Evolutionary conservation across 2,113 vertebrate species (phyloP).

Genomic region (Saimiri boliviensis): DNA sequence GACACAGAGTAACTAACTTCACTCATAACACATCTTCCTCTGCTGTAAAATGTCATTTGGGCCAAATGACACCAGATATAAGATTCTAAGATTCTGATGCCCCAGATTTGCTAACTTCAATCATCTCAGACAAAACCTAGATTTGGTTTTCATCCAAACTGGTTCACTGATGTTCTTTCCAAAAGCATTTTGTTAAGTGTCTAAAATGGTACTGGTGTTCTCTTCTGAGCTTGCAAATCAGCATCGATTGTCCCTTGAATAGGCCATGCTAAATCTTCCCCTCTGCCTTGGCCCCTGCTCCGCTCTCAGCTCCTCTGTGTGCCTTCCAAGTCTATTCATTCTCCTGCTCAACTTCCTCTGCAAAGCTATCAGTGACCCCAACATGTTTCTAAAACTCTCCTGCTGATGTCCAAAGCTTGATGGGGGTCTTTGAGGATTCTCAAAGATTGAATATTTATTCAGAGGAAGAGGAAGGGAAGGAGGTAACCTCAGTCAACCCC

Average conservation of each 20-base stretch:
- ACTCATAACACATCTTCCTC: neutral
- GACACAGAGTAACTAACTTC: neutral
- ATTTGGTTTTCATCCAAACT: constrained; percentile 56
- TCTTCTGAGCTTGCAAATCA: constrained; percentile 55
- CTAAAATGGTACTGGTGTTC: constrained; percentile 17
- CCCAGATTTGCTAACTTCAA: constrained; percentile 57
- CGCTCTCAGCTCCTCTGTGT: neutral
- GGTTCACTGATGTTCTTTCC: constrained; percentile 51
- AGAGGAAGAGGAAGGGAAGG: neutral
- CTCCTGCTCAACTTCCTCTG: neutral
- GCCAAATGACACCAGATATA: constrained; percentile 47
- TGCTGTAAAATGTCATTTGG: constrained; percentile 19
- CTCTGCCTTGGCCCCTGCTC: neutral
- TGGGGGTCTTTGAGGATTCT: neutral
- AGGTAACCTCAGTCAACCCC: neutral
- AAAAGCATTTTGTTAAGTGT: constrained; percentile 57
- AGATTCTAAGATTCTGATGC: constrained; percentile 48
- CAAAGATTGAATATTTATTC: neutral
- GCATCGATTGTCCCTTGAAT: constrained; percentile 42
- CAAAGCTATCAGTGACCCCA: neutral
- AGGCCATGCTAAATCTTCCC: constrained; percentile 49
- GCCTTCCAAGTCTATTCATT: constrained; percentile 1
- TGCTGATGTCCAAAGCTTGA: neutral
- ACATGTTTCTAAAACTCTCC: neutral
- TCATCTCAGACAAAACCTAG: constrained; percentile 54